A percentile compares a stretch with the other conserved stretches of the same genome.
Evolutionary conservation across 2,797 vertebrate species (phyloP).

Genomic region (Hoplostethus atlanticus): DNA sequence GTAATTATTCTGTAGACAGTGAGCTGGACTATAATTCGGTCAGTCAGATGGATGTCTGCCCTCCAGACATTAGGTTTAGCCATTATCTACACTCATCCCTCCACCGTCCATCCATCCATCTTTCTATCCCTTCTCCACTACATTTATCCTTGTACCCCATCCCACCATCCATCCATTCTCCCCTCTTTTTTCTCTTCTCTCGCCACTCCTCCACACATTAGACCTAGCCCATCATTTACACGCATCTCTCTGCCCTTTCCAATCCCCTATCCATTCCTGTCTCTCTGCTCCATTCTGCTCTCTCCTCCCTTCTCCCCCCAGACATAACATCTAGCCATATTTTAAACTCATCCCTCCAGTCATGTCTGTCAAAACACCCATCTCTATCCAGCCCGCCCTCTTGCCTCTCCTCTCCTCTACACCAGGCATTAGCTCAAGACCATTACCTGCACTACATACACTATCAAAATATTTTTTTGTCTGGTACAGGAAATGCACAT

Average conservation of each 20-base stretch:
- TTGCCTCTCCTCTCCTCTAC: constrained; percentile 33
- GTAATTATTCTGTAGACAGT: constrained; percentile 81
- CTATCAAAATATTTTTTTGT: constrained; percentile 58
- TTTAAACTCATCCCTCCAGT: constrained; percentile 71
- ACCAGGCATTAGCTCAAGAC: constrained; percentile 63
- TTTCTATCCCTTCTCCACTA: constrained; percentile 48
- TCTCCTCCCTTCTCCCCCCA: constrained; percentile 60
- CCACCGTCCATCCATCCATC: constrained; percentile 72
- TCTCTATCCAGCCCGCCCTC: constrained; percentile 47
- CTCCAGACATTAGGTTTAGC: constrained; percentile 80
- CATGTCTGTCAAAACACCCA: constrained; percentile 68
- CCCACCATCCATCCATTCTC: constrained; percentile 59
- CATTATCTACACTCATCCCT: constrained; percentile 79
- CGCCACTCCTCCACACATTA: constrained; percentile 66
- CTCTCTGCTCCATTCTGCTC: constrained; percentile 39
- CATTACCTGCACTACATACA: constrained; percentile 59
- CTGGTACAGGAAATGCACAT: constrained; percentile 43
- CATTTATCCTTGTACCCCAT: constrained; percentile 61
- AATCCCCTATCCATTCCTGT: constrained; percentile 40
- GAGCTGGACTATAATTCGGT: constrained; percentile 75
- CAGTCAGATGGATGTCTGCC: constrained; percentile 82
- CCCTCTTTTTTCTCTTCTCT: constrained; percentile 62
- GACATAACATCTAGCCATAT: constrained; percentile 71
- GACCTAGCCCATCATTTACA: constrained; percentile 73
- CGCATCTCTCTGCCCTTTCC: constrained; percentile 38